phyloP scores from a whole-genome alignment of 2,113 vertebrate species.

The Macheiramphus alcinus region DNA sequence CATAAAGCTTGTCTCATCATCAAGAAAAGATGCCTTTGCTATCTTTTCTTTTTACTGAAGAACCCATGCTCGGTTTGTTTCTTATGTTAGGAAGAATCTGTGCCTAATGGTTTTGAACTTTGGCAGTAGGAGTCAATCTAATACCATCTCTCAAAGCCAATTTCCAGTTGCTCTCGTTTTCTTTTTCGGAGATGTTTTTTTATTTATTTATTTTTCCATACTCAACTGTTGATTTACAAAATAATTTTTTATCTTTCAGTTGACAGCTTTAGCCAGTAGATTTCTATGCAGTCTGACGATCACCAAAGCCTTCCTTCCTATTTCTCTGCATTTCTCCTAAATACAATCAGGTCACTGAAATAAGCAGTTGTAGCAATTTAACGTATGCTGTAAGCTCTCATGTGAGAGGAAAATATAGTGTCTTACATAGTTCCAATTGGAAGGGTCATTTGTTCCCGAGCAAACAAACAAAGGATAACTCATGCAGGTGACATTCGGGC shows the following conservation, averaged over 20 bases:
- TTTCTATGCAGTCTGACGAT: neutral
- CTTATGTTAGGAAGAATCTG: neutral
- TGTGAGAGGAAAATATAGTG: neutral
- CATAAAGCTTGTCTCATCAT: neutral
- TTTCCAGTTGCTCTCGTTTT: neutral
- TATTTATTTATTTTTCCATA: neutral
- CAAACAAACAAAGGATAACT: neutral
- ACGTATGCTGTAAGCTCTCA: neutral
- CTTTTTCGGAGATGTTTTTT: neutral
- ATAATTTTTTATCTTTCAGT: neutral
- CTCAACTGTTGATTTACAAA: neutral
- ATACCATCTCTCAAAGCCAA: neutral
- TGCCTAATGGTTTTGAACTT: neutral
- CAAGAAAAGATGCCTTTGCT: neutral
- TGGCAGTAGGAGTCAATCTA: neutral
- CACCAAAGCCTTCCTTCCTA: neutral
- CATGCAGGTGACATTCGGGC: neutral
- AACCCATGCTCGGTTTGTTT: neutral
- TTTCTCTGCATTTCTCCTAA: neutral
- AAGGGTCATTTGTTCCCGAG: neutral
- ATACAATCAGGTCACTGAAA: neutral
- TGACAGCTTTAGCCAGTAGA: neutral
- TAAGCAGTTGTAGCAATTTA: neutral
- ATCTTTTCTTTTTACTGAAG: neutral
- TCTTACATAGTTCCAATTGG: rapidly evolving